Percentiles rank a stretch among this genome's conserved stretches.
Evolutionary conservation across 2,113 vertebrate species (phyloP).

Genomic region (Rhinopithecus roxellana): DNA sequence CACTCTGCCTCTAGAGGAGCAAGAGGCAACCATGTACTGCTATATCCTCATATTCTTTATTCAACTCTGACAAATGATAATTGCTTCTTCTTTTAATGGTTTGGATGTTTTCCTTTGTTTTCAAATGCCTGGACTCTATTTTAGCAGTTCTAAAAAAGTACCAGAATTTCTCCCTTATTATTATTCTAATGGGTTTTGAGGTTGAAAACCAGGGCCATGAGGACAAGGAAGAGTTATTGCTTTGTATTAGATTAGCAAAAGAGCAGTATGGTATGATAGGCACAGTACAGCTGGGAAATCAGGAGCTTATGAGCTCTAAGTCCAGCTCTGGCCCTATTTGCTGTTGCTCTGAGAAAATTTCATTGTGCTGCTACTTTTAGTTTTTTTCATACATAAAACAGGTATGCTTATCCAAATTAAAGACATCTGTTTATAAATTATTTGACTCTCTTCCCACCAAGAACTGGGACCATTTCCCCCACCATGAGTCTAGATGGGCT

Average conservation of each 20-base stretch:
- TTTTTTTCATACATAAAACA: not conserved
- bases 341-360: not conserved
- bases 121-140: not conserved
- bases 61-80: not conserved
- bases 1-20: not conserved
- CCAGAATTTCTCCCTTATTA: not conserved
- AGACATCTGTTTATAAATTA: not conserved
- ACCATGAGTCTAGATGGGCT: not conserved
- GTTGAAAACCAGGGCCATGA: not conserved
- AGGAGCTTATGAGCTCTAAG: not conserved
- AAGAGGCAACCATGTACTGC: accelerated
- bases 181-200: not conserved
- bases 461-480: not conserved
- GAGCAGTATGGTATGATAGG: not conserved
- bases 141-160: not conserved
- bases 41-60: not conserved
- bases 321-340: not conserved
- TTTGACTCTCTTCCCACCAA: not conserved
- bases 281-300: not conserved
- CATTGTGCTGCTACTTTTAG: not conserved
- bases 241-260: not conserved
- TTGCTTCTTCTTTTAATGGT: not conserved
- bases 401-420: not conserved
- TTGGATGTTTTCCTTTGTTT: not conserved
- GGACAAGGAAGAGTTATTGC: not conserved